Percentiles rank a stretch among this genome's conserved stretches.
These are phyloP conservation scores for Diacarnus erythraeanus DNA, from an alignment of 37 sponge, comb jelly and placozoan species.

Conservation along the genomic window DNA sequence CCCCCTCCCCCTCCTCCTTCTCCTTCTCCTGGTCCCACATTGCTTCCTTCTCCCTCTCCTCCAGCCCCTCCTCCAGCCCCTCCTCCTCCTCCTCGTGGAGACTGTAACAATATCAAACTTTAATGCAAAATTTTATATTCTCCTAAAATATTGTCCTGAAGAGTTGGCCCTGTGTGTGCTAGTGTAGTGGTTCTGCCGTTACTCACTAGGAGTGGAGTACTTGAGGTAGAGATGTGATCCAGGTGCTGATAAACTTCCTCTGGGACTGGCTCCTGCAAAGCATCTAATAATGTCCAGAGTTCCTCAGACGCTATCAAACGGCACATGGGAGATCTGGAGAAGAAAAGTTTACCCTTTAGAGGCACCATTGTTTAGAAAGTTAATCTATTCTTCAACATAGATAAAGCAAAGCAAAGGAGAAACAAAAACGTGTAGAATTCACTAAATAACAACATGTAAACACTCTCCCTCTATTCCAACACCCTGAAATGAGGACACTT, in stretches of 20 bases:
- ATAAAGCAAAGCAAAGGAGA: too few species aligned
- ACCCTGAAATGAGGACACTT: too few species aligned
- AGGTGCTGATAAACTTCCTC: constrained; percentile 72
- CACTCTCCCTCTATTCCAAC: too few species aligned
- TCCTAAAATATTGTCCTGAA: too few species aligned
- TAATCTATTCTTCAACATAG: too few species aligned
- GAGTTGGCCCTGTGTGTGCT: too few species aligned
- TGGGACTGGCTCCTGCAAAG: constrained; percentile 62
- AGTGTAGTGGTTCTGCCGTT: background rate
- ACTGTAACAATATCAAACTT: background rate
- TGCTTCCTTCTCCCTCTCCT: background rate
- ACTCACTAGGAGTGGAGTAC: constrained; percentile 45
- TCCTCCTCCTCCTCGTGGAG: background rate
- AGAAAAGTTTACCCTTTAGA: too few species aligned
- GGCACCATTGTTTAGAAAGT: too few species aligned
- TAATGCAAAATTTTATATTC: too few species aligned
- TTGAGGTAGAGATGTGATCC: constrained; percentile 40
- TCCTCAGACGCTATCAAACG: constrained; percentile 58
- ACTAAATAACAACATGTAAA: too few species aligned
- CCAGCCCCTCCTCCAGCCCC: background rate
- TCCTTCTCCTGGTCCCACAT: background rate
- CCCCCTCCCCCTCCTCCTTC: background rate
- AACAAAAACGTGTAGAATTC: too few species aligned
- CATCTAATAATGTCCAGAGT: constrained; percentile 66
- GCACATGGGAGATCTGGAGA: constrained; percentile 67